phyloP scores from a whole-genome alignment of 2,113 vertebrate species.

The Microtus ochrogaster region DNA sequence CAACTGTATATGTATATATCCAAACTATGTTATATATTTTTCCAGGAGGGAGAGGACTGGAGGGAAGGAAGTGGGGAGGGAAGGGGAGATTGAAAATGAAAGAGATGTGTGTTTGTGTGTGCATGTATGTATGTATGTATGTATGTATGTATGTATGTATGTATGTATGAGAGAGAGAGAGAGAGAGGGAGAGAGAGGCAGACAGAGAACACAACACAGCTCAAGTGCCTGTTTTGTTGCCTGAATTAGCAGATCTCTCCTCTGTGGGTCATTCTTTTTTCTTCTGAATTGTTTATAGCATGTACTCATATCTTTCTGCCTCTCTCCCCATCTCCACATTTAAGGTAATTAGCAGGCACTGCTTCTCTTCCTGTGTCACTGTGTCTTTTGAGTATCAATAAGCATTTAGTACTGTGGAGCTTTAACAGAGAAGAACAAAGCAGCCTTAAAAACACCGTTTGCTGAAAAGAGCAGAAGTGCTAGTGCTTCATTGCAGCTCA shows the following conservation, averaged over 20 bases:
- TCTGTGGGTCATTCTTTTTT: not conserved
- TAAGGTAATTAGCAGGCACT: slow-evolving; percentile 33
- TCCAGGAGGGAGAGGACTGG: not conserved
- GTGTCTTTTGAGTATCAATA: slow-evolving; percentile 45
- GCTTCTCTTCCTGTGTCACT: not conserved
- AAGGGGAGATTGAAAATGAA: too few relatives aligned
- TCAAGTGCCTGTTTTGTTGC: not conserved
- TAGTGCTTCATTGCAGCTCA: not conserved
- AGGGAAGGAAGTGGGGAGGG: rapidly evolving
- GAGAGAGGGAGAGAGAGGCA: rapidly evolving
- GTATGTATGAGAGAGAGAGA: too few relatives aligned
- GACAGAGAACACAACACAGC: not conserved
- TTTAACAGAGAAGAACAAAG: slow-evolving; percentile 63
- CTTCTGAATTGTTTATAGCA: slow-evolving; percentile 45
- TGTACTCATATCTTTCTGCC: slow-evolving; percentile 36
- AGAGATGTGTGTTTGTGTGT: too few relatives aligned
- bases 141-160: too few relatives aligned
- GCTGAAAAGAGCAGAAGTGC: slow-evolving; percentile 53
- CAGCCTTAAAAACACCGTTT: slow-evolving; percentile 42
- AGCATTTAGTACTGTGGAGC: slow-evolving; percentile 44
- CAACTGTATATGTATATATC: not conserved
- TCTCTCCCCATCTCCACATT: slow-evolving; percentile 1
- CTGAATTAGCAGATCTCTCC: not conserved
- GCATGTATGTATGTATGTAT: too few relatives aligned
- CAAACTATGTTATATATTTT: not conserved